A percentile compares a stretch with the other conserved stretches of the same genome.
Conservation (phyloP, 2,888 invertebrate genomes). For the Clivina fossor region DNA sequence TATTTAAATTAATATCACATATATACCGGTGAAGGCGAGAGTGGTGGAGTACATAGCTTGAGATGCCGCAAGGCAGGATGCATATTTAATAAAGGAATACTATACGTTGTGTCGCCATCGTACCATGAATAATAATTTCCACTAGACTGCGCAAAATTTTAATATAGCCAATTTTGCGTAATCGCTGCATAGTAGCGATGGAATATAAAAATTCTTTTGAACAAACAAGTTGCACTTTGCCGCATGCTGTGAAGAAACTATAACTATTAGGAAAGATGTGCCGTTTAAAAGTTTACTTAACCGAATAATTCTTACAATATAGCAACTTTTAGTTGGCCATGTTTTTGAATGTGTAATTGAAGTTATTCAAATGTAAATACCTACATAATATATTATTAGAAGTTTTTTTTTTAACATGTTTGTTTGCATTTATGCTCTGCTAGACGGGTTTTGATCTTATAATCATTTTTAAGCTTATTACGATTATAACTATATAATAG, state of each 20-base stretch:
- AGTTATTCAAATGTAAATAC: too few relatives aligned
- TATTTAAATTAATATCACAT: conserved; percentile 16
- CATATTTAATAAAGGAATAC: conserved; percentile 28
- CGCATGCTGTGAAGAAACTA: neutral
- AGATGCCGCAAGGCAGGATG: conserved; percentile 15
- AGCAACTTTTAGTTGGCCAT: conserved; percentile 9
- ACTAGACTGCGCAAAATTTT: conserved; percentile 39
- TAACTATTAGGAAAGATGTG: neutral
- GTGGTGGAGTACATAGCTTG: neutral
- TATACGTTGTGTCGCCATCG: conserved; percentile 14
- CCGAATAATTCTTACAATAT: neutral
- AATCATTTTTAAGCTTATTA: too few relatives aligned
- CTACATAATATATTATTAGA: too few relatives aligned
- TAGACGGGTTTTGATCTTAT: too few relatives aligned
- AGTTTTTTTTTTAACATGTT: too few relatives aligned
- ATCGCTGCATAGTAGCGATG: neutral
- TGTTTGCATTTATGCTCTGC: too few relatives aligned
- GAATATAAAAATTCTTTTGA: neutral
- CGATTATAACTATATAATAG: too few relatives aligned
- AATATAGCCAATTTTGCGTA: conserved; percentile 36
- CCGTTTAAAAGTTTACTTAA: neutral
- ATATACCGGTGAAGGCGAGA: neutral
- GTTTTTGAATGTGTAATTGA: too few relatives aligned
- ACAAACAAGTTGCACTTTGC: too few relatives aligned
- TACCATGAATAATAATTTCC: conserved; percentile 36